Conservation (phyloP, 2,113 vertebrate genomes). For the Sakesphorus luctuosus region DNA sequence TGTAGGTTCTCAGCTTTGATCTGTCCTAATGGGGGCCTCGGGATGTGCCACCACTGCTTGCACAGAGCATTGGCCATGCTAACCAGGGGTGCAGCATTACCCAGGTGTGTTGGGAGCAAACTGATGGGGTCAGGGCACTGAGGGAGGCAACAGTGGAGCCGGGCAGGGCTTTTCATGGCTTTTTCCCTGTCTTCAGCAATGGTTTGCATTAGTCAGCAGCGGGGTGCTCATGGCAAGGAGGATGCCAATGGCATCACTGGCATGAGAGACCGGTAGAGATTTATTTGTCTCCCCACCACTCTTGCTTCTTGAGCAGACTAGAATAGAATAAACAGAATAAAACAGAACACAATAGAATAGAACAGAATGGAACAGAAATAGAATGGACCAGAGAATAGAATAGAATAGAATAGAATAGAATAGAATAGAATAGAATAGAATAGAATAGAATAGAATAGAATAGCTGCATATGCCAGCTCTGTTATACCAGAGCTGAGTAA, state of each 20-base stretch:
- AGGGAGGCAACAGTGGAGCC: background rate
- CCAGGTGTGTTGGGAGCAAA: background rate
- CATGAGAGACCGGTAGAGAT: background rate
- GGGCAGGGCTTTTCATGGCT: background rate
- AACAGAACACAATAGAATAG: background rate
- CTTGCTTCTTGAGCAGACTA: background rate
- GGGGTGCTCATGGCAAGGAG: background rate
- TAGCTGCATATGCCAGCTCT: background rate
- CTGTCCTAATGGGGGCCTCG: background rate
- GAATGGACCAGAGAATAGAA: background rate
- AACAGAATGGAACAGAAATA: background rate
- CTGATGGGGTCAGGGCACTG: rapidly evolving
- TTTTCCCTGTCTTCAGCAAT: background rate
- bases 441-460: background rate
- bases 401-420: rapidly evolving
- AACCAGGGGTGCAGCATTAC: background rate
- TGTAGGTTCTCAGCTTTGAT: background rate
- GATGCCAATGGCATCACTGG: background rate
- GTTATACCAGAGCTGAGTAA: background rate
- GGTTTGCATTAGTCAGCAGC: background rate
- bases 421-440: background rate
- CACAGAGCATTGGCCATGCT: rapidly evolving
- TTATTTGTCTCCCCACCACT: background rate
- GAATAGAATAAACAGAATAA: background rate
- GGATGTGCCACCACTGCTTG: background rate